phyloP scores from a whole-genome alignment of 2,113 vertebrate genomes.

The Lagopus muta region DNA sequence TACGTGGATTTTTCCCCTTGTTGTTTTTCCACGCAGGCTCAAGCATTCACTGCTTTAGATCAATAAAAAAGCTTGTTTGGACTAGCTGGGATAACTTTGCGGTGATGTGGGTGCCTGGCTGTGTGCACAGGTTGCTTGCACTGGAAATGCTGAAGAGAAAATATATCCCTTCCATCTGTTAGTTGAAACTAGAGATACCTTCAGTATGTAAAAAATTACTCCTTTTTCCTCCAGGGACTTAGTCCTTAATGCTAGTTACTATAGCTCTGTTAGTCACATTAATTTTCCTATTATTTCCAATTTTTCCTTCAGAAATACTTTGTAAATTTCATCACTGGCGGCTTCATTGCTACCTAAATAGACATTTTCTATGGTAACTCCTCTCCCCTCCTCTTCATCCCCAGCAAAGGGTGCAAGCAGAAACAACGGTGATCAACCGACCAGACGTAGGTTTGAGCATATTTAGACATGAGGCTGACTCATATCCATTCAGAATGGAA shows the following conservation, averaged over 20 bases:
- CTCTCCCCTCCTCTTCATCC: neutral
- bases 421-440: neutral
- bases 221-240: slow-evolving; percentile 65
- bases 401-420: neutral
- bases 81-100: slow-evolving; percentile 68
- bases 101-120: slow-evolving; percentile 57
- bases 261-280: neutral
- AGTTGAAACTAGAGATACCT: slow-evolving; percentile 66
- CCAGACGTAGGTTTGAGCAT: neutral
- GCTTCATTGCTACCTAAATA: neutral
- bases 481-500: neutral
- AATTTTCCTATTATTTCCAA: neutral
- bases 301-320: neutral
- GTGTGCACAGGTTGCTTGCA: slow-evolving; percentile 58
- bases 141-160: slow-evolving; percentile 66
- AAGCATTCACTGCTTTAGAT: slow-evolving; percentile 24
- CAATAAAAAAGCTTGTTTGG: slow-evolving; percentile 67
- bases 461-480: neutral
- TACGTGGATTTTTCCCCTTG: neutral
- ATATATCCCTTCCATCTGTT: slow-evolving; percentile 59
- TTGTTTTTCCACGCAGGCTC: slow-evolving; percentile 37
- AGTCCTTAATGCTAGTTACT: slow-evolving; percentile 75
- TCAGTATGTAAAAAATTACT: slow-evolving; percentile 80
- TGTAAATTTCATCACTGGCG: neutral
- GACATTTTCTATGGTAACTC: neutral